Conservation (phyloP, 2,113 vertebrate genomes). For the rabbit (Oryctolagus cuniculus) region mOryCun1.1 NC_091434.1:170526001-170526500, state of each 20-base stretch:
- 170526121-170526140: slow-evolving; percentile 61
- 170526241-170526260: neutral
- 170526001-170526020: slow-evolving; percentile 21
- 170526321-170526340: neutral
- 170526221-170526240: slow-evolving; percentile 28
- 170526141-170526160: slow-evolving; percentile 63
- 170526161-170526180: slow-evolving; percentile 44
- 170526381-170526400: neutral
- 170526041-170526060: slow-evolving; percentile 35
- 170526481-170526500: neutral
- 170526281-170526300: slow-evolving; percentile 44
- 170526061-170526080: neutral
- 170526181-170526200: slow-evolving; percentile 45
- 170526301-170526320: neutral
- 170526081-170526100: slow-evolving; percentile 12
- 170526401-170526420: neutral
- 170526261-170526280: neutral
- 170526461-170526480: neutral
- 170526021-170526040: slow-evolving; percentile 49
- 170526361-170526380: slow-evolving; percentile 36
- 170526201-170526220: slow-evolving; percentile 29
- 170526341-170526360: slow-evolving; percentile 26
- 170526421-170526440: neutral
- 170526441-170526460: no score
- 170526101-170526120: slow-evolving; percentile 43